A percentile compares a stretch with the other conserved stretches of the same genome.
Conservation (phyloP, 2,113 vertebrate species). For the Pachycephala philippinensis region DNA sequence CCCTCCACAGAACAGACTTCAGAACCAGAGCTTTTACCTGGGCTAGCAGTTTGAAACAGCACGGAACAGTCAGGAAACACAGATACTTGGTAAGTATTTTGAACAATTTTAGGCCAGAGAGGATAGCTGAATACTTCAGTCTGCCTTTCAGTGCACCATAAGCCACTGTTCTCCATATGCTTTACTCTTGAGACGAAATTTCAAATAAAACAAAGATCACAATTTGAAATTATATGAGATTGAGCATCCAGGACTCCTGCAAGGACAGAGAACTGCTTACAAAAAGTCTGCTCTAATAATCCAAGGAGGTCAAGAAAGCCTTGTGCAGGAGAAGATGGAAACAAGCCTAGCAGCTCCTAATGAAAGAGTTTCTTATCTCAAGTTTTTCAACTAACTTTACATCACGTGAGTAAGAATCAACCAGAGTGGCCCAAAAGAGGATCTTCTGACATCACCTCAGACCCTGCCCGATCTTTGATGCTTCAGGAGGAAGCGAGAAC, state of each 20-base stretch:
- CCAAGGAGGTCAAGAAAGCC: neutral
- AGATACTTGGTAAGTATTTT: neutral
- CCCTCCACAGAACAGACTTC: neutral
- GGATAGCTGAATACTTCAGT: neutral
- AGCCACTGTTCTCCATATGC: neutral
- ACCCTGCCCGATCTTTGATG: neutral
- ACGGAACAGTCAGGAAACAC: neutral
- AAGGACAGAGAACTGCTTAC: neutral
- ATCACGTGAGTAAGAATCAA: neutral
- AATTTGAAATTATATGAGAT: neutral
- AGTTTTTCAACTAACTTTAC: neutral
- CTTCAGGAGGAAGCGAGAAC: neutral
- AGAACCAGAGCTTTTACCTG: neutral
- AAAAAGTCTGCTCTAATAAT: neutral
- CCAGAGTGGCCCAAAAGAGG: neutral
- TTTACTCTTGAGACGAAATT: neutral
- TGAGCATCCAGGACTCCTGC: neutral
- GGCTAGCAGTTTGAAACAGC: neutral
- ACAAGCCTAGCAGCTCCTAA: neutral
- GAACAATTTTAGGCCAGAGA: neutral
- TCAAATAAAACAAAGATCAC: neutral
- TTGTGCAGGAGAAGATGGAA: neutral
- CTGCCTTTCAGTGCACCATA: neutral
- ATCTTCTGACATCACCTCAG: neutral
- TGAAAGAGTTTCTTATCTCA: neutral